Evolutionary conservation across 2,797 vertebrate genomes (phyloP).

Genomic region (Gorsachius magnificus): DNA sequence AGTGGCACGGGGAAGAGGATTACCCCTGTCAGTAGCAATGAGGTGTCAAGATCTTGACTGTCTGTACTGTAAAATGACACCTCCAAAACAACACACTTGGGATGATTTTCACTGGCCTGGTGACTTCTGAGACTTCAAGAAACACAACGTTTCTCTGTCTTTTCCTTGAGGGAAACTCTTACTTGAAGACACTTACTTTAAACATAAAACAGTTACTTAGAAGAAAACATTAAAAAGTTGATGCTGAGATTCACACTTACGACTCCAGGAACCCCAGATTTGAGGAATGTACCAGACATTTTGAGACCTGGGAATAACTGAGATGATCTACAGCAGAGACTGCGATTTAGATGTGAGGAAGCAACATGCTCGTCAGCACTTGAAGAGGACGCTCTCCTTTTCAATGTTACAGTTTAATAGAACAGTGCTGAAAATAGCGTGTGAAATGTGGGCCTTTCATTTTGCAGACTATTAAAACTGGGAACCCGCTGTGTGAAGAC

Average conservation of each 20-base stretch:
- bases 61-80: neutral
- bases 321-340: neutral
- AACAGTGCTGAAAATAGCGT: slow-evolving; percentile 46
- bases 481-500: slow-evolving; percentile 52
- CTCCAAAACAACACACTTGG: neutral
- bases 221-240: neutral
- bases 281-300: slow-evolving; percentile 16
- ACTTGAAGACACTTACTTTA: neutral
- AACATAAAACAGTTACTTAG: neutral
- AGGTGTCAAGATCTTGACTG: neutral
- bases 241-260: neutral
- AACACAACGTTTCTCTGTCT: neutral
- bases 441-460: slow-evolving; percentile 66
- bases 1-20: neutral
- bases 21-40: neutral
- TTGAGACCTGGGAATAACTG: slow-evolving; percentile 22
- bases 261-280: neutral
- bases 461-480: slow-evolving; percentile 54
- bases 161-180: neutral
- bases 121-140: neutral
- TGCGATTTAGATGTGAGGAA: slow-evolving; percentile 21
- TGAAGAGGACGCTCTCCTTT: slow-evolving; percentile 55
- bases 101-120: neutral
- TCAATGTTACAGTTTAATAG: slow-evolving; percentile 52
- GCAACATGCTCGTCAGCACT: neutral